Base-by-base conservation (phyloP, 1,140 invertebrate genomes). In the Scaptodrosophila lebanonensis region DNA sequence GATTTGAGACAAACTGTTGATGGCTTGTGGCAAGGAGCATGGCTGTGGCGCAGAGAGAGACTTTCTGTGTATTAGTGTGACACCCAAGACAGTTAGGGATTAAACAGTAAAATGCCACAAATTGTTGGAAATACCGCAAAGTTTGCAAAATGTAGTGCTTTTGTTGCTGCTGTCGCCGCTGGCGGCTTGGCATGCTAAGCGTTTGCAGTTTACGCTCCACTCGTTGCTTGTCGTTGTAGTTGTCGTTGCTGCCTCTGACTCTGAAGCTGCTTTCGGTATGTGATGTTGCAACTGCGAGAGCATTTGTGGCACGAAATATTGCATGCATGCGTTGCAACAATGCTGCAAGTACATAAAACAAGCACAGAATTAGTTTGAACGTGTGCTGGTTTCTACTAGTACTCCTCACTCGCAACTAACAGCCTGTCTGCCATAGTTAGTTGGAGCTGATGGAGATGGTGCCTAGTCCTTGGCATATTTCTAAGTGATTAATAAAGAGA, bases 71-170 rank as follows among this genome's bases (percentile, higher is more conserved):
- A 77, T 77, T 77, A 79, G 75, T 79, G 69, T 68, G 75, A 82
- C 75, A 79, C 75, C 75, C 75, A 65, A 82, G 75, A 79, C 75
- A 82, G 75, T 75, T 75, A 79, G 60, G 75, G 75, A 79, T 79
- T 79, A 79, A 79, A 82, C 82, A 79, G 75, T 79, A 79, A 79
- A 79, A 79, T 79, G 75, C 75, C 75, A 70, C 75, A 79, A 79
- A 79, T 79, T 79, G 75, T 66, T 79, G 69, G 82, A 63, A 79
- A 73, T 79, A 76, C 75, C 75, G 75, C 75, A 79, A 82, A 82
- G 75, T 79, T 79, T 79, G 60, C 57, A 59, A 82, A 79, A 67
- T 79, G 65, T 79, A 69, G 40, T 69, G 65, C 57, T 60, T 66
- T 6, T 15, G 1, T 3, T n/a, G 33, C 33, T 7, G 3, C 20